A percentile compares a stretch with the other conserved stretches of the same genome.
Conservation (phyloP, 2,113 vertebrate genomes). For the Cyphomyrus plagiostoma region DNA sequence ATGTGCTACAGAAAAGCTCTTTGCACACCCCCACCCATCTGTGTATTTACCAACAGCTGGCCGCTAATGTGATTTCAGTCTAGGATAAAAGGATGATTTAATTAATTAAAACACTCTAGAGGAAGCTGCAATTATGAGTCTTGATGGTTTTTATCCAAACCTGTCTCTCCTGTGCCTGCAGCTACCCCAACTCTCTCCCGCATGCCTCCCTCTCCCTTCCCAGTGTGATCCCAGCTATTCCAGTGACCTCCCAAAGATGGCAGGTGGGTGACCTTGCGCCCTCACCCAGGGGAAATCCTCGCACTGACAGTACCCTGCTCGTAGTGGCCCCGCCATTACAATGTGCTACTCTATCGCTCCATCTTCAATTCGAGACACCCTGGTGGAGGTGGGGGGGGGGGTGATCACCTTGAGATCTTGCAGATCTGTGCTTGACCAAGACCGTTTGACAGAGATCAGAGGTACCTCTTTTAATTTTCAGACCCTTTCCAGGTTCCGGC, state of each 20-base stretch:
- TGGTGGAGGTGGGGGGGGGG: not conserved
- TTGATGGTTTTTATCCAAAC: constrained; percentile 37
- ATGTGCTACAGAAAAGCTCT: not conserved
- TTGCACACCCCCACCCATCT: constrained; percentile 22
- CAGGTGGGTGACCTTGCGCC: constrained; percentile 19
- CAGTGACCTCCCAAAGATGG: constrained; percentile 14
- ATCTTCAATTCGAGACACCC: not conserved
- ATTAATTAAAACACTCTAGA: constrained; percentile 44
- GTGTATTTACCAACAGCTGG: constrained; percentile 37
- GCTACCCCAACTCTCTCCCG: not conserved
- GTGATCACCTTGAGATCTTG: constrained; percentile 8
- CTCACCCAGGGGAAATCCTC: constrained; percentile 19
- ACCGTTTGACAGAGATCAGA: not conserved
- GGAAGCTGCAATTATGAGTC: constrained; percentile 44
- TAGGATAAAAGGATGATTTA: constrained; percentile 42
- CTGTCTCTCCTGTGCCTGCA: constrained; percentile 22
- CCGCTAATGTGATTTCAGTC: constrained; percentile 41
- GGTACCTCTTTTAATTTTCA: not conserved
- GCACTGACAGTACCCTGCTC: not conserved
- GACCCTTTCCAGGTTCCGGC: not conserved
- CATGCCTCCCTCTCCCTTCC: not conserved
- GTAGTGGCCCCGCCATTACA: not conserved
- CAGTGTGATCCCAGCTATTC: constrained; percentile 17
- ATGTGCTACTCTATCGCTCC: not conserved
- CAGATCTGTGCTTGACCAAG: not conserved